Evolutionary conservation across 2,113 vertebrate species (phyloP), one percentile per base, ranked within the genome.

Genomic region (Corythaeola cristata): DNA sequence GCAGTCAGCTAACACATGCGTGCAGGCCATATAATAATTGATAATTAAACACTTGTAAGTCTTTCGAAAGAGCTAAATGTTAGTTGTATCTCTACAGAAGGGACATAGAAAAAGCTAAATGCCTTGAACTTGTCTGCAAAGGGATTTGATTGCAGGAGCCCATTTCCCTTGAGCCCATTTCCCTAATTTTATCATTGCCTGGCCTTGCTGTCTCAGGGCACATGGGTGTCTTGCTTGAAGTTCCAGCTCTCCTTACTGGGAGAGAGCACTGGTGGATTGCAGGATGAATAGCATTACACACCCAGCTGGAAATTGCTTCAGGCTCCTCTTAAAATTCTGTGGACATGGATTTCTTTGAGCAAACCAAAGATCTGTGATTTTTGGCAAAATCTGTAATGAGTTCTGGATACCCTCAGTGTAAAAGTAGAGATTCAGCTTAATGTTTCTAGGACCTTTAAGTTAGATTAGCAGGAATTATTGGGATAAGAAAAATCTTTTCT

Each of bases 391-490:
- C 49, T 6, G 0, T 82, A 75, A 47, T 53, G 20, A 82, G 18
- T 32, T 92, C 58, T 79, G n/a, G 41, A 24, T 82, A 30, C 23
- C 22, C 35, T 84, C 63, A 50, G 52, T 58, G 35, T 87, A 49
- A 79, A 93, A 87, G 73, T 1, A 85, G 52, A 78, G 79, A 68
- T 81, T 76, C 35, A 62, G 30, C 33, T 94, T 75, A 88, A 71
- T 66, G n/a, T 89, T 94, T 80, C 63, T 76, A 39, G 75, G 68
- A 83, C 73, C 28, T 49, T 75, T 56, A 58, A 47, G 14, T 89
- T 75, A 92, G 86, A 89, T 90, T 77, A 93, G 30, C 27, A 68
- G 87, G 94, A 94, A 72, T 89, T 92, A 85, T 2, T n/a, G 15
- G 69, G 73, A 50, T 87, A 90, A 78, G 91, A 84, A 89, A 85